Evolutionary conservation across 2,113 vertebrate genomes (phyloP).

Genomic region (Chionomys nivalis): DNA sequence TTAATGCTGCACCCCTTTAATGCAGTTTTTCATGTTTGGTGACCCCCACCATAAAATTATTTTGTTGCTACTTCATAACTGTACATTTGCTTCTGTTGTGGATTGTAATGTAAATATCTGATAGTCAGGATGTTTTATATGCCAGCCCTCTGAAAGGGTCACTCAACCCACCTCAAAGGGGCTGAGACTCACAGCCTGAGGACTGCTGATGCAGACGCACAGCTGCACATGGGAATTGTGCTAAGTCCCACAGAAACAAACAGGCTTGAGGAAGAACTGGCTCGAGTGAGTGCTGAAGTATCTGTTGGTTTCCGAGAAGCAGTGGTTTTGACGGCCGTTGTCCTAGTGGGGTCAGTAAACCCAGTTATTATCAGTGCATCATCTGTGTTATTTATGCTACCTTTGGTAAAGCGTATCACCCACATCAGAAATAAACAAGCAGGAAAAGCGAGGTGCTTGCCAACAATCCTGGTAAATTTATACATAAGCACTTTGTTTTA

Average conservation of each 20-base stretch:
- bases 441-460: background rate
- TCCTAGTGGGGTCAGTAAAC: background rate
- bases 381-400: background rate
- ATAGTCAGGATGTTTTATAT: background rate
- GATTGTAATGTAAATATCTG: background rate
- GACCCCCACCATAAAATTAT: background rate
- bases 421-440: background rate
- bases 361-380: background rate
- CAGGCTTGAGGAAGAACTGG: background rate
- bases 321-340: slow-evolving; percentile 9
- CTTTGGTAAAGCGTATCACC: background rate
- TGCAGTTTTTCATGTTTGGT: background rate
- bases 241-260: background rate
- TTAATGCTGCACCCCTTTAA: background rate
- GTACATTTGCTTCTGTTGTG: background rate
- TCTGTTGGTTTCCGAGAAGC: background rate
- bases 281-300: background rate
- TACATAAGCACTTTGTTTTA: background rate
- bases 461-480: background rate
- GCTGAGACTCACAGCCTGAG: background rate
- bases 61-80: background rate
- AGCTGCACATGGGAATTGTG: slow-evolving; percentile 7
- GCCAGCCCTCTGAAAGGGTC: background rate
- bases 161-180: background rate
- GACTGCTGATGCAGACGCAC: background rate